A percentile compares a stretch with the other conserved stretches of the same genome.
Evolutionary conservation across 2,888 invertebrate species (phyloP).

Genomic region (Tetheella fluctuosa): DNA sequence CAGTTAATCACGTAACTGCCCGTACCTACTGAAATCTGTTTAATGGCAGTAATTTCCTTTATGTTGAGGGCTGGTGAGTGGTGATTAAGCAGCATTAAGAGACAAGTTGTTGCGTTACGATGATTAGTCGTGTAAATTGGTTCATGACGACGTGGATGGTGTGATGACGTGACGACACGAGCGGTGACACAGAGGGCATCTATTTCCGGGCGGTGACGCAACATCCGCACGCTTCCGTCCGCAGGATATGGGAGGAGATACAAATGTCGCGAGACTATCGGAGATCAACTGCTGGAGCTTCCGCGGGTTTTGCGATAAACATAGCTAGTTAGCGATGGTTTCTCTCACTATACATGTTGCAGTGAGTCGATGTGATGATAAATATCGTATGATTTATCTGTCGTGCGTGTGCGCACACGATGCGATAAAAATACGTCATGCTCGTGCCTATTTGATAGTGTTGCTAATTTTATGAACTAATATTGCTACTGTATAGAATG

Average conservation of each 20-base stretch:
- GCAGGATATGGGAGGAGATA: slow-evolving; percentile 75
- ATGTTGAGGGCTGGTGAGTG: slow-evolving; percentile 20
- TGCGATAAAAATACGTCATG: background rate
- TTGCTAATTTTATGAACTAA: background rate
- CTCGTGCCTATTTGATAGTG: background rate
- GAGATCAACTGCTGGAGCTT: slow-evolving; percentile 66
- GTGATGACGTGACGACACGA: slow-evolving; percentile 49
- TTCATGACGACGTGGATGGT: slow-evolving; percentile 28
- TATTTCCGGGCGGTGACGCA: slow-evolving; percentile 80
- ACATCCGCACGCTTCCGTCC: slow-evolving; percentile 77
- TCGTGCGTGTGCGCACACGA: background rate
- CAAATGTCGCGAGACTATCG: slow-evolving; percentile 53
- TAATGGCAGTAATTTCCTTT: slow-evolving; percentile 58
- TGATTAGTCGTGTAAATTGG: slow-evolving; percentile 34
- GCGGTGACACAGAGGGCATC: slow-evolving; percentile 79
- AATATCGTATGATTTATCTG: background rate
- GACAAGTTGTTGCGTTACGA: slow-evolving; percentile 26
- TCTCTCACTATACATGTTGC: background rate
- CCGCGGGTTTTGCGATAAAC: slow-evolving; percentile 65
- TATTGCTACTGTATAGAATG: background rate
- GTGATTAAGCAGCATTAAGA: slow-evolving; percentile 37
- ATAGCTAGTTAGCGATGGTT: slow-evolving; percentile 10
- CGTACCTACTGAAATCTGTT: slow-evolving; percentile 45
- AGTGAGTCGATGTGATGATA: background rate
- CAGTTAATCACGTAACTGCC: slow-evolving; percentile 49